Evolutionary conservation across 2,113 vertebrate species (phyloP), one percentile per base, ranked within the genome.

Genomic region (Cebus imitator): DNA sequence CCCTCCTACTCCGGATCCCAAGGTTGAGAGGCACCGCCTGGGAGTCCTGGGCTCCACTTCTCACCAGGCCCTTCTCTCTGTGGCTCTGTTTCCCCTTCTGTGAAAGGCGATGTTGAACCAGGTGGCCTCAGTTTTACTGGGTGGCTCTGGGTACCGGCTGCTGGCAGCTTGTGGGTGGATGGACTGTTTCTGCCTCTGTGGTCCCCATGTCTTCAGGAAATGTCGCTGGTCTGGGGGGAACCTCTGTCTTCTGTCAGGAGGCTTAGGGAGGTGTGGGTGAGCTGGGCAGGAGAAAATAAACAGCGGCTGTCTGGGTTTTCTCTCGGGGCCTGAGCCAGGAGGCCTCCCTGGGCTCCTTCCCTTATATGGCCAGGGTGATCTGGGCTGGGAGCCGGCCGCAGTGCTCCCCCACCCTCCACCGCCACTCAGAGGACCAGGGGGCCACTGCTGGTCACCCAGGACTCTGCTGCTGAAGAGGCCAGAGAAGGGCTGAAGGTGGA

Each of bases 271-370:
- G 90, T 55, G 52, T 43, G 43, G 76, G 64, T 66, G 55, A 84
- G 68, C 92, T 75, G 86, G 87, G 90, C 79, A 87, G 96, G 94
- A 97, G 96, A 97, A 95, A 97, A 96, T 97, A 98, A 98, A 98
- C 98, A 98, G 95, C 90, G 95, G 84, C 92, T 94, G 97, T 97
- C 97, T 97, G 97, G 97, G 93, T 75, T 97, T 97, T 97, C 96
- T 97, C 50, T 68, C 91, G 95, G 87, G 97, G 80, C 90, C 90
- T 27, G 72, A 96, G 88, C 50, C 5, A 91, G 94, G 96, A 96
- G 94, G 70, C 92, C 96, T 95, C 76, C 32, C 35, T 52, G 87
- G 43, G 93, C 94, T 94, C 95, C 97, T 98, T 95, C 81, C 98
- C 98, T 98, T 98, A 98, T 98, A 97, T 97, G 98, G 98, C 96